Conservation (phyloP, 2,888 invertebrate species). For the Sphecodes monilicornis region DNA sequence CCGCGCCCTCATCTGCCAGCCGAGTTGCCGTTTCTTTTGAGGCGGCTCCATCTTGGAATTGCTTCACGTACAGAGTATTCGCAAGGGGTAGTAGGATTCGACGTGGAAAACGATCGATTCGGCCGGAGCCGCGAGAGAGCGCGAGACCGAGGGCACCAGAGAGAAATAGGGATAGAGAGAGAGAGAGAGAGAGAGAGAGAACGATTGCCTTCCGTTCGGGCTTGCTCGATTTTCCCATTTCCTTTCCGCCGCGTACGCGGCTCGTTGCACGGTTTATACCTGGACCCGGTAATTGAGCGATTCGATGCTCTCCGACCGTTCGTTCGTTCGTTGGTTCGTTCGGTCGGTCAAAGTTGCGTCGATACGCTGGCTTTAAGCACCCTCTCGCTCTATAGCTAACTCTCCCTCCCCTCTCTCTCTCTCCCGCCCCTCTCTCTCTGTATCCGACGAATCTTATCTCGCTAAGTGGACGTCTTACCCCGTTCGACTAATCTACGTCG, state of each 20-base stretch:
- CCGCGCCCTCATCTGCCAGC: constrained; percentile 11
- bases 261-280: constrained; percentile 49
- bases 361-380: constrained; percentile 33
- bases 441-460: constrained; percentile 26
- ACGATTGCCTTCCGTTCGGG: constrained; percentile 48
- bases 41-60: constrained; percentile 25
- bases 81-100: constrained; percentile 14
- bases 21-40: constrained; percentile 25
- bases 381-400: not conserved
- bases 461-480: constrained; percentile 7
- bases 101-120: constrained; percentile 35
- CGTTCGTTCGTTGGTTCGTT: constrained; percentile 13
- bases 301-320: constrained; percentile 35
- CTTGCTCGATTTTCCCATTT: constrained; percentile 38
- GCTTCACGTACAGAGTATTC: constrained; percentile 21
- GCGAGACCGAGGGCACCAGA: not conserved
- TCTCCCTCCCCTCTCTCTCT: not conserved
- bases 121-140: not conserved
- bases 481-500: constrained; percentile 1
- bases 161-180: not conserved
- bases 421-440: not conserved
- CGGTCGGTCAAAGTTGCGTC: constrained; percentile 38
- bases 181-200: constrained; percentile 32
- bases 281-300: constrained; percentile 46
- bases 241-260: constrained; percentile 29